Conservation (phyloP, 2,888 invertebrate species). For the Leptopilina myrica region DNA sequence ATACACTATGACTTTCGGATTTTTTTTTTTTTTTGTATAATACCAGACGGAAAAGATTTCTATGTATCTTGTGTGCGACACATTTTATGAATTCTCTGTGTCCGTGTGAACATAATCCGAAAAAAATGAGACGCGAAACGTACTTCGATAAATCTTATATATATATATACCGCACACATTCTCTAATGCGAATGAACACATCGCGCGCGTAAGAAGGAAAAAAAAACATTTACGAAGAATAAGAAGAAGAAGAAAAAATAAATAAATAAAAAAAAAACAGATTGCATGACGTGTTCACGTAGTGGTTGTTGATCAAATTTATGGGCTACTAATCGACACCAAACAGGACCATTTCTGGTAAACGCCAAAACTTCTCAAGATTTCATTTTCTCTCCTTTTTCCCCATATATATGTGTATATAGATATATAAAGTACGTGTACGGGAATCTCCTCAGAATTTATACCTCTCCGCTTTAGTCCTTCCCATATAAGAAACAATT, state of each 20-base stretch:
- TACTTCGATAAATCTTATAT: conserved; percentile 18
- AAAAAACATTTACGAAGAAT: no score
- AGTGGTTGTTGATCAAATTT: conserved; percentile 43
- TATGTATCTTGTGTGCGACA: background rate
- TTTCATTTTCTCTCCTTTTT: conserved; percentile 24
- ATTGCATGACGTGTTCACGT: conserved; percentile 28
- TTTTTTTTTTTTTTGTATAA: background rate
- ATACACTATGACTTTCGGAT: conserved; percentile 8
- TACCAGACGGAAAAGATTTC: background rate
- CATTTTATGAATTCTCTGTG: background rate
- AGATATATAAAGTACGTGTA: background rate
- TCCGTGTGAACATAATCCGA: conserved; percentile 24
- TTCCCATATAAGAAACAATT: conserved; percentile 44
- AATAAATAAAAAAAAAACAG: background rate
- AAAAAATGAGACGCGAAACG: background rate
- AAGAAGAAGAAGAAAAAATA: no score
- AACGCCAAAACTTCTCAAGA: conserved; percentile 39
- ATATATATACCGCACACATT: no score
- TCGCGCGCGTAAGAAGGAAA: background rate
- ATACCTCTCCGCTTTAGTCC: conserved; percentile 34
- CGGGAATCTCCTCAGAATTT: conserved; percentile 35
- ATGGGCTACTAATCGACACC: conserved; percentile 48
- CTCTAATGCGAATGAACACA: conserved; percentile 23
- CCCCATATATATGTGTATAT: background rate
- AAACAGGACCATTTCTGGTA: conserved; percentile 42